Base-by-base conservation (phyloP, 2,888 invertebrate species). In the Drosophila meridiana region DNA sequence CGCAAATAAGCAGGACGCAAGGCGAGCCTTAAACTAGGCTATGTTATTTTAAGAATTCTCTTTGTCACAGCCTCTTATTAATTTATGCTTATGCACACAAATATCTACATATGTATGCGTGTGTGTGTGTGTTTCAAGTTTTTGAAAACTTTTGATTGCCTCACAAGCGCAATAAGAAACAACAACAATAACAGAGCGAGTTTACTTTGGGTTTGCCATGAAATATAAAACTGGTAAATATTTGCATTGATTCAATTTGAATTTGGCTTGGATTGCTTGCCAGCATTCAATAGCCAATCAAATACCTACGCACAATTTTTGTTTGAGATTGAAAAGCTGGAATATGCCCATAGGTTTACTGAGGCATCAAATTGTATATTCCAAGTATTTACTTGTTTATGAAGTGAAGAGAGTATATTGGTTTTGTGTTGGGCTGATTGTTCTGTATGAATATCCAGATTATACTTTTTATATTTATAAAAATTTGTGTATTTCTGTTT, bases 1-100 rank as follows among this genome's bases (percentile, higher is more conserved):
- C 45, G 66, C 83, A 86, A 89, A 87, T 71, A 87, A 73, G 62
- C 78, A 57, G 67, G 64, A 82, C 74, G 20, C 60, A 70, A 36
- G 50, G 52, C 65, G 42, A 55, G 64, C 53, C 67, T 57, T 45
- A 61, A 74, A 71, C 68, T 64, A 62, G 40, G 66, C 59, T 58
- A 60, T 71, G 80, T 47, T 52, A 75, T 84, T 79, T 66, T 53
- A 50, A 73, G 50, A 52, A 83, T 67, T 63, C 67, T 34, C 48
- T 73, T 72, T 83, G 67, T 68, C 53, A 57, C 40, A 64, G 66
- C 55, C 48, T 58, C 43, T 60, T 58, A 57, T 14, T 58, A 48
- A 47, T 63, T 55, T 56, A 70, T 55, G 36, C 30, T 50, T 47
- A 65, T 50, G 32, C 30, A 71, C n/a, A 58, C 38, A 20, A 9